Evolutionary conservation across 2,888 invertebrate genomes (phyloP), one percentile per base, ranked within the genome.

Genomic region (Cheilosia urbana): DNA sequence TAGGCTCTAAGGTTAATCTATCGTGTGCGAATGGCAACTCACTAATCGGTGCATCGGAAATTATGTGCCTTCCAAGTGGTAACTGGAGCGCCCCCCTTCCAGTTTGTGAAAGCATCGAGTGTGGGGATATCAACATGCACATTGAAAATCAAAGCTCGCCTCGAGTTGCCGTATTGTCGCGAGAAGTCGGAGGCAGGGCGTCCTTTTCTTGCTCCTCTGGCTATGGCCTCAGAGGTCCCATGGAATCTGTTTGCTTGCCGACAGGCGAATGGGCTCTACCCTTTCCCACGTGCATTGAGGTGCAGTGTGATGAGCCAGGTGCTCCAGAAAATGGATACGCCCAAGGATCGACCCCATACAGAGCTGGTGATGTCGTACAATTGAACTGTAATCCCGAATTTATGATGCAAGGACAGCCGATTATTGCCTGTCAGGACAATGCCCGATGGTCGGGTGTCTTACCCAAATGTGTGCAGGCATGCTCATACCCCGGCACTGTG

Each of bases 391-490:
- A 96, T 92, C 95, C 96, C 9, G 97, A 97, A 88, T 97, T 95
- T 92, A 97, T 97, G 94, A 95, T 97, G 94, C 97, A 97, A 91
- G 97, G 98, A 2, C 95, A 96, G 88, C 96, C 97, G n/a, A 97
- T 97, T 88, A 95, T 97, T 65, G 96, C 97, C 24, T 98, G 98
- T 91, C 97, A 97, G 93, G 96, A 97, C 90, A 96, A 95, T 90
- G 97, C 97, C 9, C 93, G 96, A 79, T 97, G 97, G 97, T 96
- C 96, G 73, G 96, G 96, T 60, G 95, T 95, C 53, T 93, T 96
- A 30, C 97, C 97, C n/a, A 96, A 96, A 92, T 97, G 97, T 96
- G 95, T 95, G 34, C 95, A 96, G 92, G 97, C 97, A 0, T 97
- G 97, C 91, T 96, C 96, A 0, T 97, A 97, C 91, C 97, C 97